phyloP scores from a whole-genome alignment of 2,797 vertebrate species.

The Betta splendens region DNA sequence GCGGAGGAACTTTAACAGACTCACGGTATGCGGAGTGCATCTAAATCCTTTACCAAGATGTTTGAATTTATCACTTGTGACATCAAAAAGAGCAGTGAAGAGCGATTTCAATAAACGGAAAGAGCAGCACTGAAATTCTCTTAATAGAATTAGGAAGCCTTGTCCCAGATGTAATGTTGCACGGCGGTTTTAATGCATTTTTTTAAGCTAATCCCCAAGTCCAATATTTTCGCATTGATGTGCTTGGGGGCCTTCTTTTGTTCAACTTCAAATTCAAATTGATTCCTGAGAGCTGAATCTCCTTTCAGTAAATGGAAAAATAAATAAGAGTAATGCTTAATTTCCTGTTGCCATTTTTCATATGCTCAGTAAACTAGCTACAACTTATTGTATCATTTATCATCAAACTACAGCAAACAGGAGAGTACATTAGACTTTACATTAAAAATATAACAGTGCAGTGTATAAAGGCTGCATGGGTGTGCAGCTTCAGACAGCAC shows the following conservation, averaged over 20 bases:
- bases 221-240: constrained; percentile 33
- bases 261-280: constrained; percentile 49
- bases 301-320: constrained; percentile 41
- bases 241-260: constrained; percentile 31
- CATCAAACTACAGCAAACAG: constrained; percentile 22
- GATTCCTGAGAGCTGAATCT: constrained; percentile 45
- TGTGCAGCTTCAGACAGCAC: not conserved
- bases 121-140: constrained; percentile 35
- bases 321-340: constrained; percentile 37
- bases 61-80: constrained; percentile 60
- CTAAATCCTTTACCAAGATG: constrained; percentile 43
- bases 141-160: constrained; percentile 47
- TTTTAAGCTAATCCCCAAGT: constrained; percentile 28
- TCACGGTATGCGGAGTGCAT: constrained; percentile 45
- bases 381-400: constrained; percentile 37
- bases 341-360: constrained; percentile 40
- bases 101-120: constrained; percentile 50
- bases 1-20: constrained; percentile 57
- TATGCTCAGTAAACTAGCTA: constrained; percentile 30
- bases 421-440: constrained; percentile 18
- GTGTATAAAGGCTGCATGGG: not conserved
- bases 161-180: constrained; percentile 34
- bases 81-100: constrained; percentile 44
- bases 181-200: constrained; percentile 30
- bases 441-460: not conserved